These are phyloP conservation scores for Ceuthmochares aereus DNA, from an alignment of 2,113 vertebrate genomes.

Conservation along the genomic window DNA sequence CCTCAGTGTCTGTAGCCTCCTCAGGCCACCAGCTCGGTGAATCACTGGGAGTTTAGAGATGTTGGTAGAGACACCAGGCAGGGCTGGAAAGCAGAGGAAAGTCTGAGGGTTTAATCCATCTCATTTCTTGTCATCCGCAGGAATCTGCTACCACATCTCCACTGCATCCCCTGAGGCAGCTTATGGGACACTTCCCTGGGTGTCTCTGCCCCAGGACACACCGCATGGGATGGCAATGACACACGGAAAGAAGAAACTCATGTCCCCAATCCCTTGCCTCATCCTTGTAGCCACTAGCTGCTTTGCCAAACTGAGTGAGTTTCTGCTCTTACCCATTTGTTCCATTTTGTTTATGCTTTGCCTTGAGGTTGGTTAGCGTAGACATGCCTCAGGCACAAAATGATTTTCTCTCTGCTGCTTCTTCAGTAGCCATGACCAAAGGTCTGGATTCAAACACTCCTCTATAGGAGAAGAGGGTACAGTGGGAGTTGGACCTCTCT, in stretches of 20 bases:
- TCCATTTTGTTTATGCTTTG: neutral
- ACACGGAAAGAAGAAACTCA: conserved; percentile 26
- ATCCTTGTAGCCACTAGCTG: conserved; percentile 57
- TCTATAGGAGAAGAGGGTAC: neutral
- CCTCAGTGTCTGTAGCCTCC: neutral
- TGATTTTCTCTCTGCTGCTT: neutral
- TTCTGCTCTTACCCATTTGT: neutral
- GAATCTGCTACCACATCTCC: neutral
- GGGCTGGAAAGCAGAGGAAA: neutral
- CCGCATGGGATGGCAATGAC: conserved; percentile 55
- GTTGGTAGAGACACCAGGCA: neutral
- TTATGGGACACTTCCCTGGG: conserved; percentile 72
- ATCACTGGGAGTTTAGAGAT: neutral
- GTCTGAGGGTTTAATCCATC: neutral
- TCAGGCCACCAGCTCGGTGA: neutral
- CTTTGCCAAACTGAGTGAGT: conserved; percentile 75
- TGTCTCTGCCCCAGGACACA: conserved; percentile 20
- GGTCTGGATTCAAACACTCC: neutral
- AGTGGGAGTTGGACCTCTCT: neutral
- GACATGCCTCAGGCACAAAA: neutral
- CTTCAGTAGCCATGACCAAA: neutral
- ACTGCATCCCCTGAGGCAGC: conserved; percentile 30
- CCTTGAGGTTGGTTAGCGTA: neutral
- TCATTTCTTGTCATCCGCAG: neutral
- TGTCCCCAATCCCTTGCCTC: conserved; percentile 58